Percentiles rank a stretch among this genome's conserved stretches.
Evolutionary conservation across 1,140 invertebrate species (phyloP).

Genomic region (Melitaea cinxia): DNA sequence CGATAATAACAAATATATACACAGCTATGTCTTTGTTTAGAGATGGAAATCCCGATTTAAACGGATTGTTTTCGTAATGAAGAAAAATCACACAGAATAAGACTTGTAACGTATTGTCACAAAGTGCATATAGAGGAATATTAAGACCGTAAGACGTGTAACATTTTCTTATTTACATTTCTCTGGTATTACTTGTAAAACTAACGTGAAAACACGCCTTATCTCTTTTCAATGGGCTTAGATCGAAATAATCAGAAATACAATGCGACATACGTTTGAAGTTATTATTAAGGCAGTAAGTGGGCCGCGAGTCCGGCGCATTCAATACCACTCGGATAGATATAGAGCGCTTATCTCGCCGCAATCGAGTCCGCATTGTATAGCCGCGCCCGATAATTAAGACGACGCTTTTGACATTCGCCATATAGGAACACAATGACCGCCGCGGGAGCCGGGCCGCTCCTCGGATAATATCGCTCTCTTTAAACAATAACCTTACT

Average conservation of each 20-base stretch:
- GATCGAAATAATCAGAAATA: conserved; percentile 77
- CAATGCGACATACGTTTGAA: conserved; percentile 78
- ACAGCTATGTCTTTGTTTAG: conserved; percentile 46
- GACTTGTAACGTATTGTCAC: not conserved
- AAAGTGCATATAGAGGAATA: too few relatives aligned
- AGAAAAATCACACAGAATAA: not conserved
- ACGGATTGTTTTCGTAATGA: conserved; percentile 13
- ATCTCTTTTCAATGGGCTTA: conserved; percentile 74
- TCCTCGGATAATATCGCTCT: conserved; percentile 73
- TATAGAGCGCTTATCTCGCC: conserved; percentile 74
- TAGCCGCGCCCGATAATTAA: conserved; percentile 79
- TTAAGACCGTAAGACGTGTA: conserved; percentile 25
- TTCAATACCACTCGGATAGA: conserved; percentile 74
- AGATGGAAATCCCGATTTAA: conserved; percentile 43
- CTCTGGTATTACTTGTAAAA: conserved; percentile 22
- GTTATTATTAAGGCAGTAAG: conserved; percentile 77
- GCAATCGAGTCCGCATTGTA: conserved; percentile 79
- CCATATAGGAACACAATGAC: conserved; percentile 81
- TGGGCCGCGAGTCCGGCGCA: conserved; percentile 65
- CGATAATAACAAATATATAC: conserved; percentile 55
- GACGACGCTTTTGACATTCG: conserved; percentile 81
- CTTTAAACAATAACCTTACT: conserved; percentile 76
- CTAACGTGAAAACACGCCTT: conserved; percentile 60
- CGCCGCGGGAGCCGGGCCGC: conserved; percentile 68
- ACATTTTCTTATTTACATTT: conserved; percentile 52